Base-by-base conservation (phyloP, 2,888 invertebrate genomes). In the Melangyna quadrimaculata region DNA sequence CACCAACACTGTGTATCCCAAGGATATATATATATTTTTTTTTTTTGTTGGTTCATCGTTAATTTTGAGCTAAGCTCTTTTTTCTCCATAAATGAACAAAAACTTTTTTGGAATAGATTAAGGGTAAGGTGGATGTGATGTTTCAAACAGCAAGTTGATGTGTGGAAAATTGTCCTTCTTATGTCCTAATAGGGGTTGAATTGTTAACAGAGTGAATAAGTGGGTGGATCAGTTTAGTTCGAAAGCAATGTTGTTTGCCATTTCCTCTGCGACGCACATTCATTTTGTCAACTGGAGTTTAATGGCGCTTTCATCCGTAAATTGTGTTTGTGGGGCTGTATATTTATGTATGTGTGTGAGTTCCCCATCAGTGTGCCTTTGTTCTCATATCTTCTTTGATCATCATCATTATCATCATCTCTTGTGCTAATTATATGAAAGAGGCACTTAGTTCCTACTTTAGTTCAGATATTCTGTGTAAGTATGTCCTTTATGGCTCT, bases 361-460 rank as follows among this genome's bases (percentile, higher is more conserved):
- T 29, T 24, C 19, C 19, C 22, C 32, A 10, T 70, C 61, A n/a
- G n/a, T n/a, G 43, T 61, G 19, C 12, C 17, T 45, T 70, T 24
- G 29, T 81, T 55, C 48, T 53, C 57, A 71, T n/a, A n/a, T 84
- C 70, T 71, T 75, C 67, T 22, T 65, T n/a, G n/a, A n/a, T 80
- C 86, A 81, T 81, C 81, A 78, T 75, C 80, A 77, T 78, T 69
- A 78, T 86, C 86, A 86, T 86, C 86, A 86, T 86, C 86, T 81
- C 63, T 81, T 78, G 86, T 77, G 81, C 86, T 86, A 86, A 81
- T 86, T 86, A 81, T 86, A 86, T 57, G 81, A 86, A 81, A 86
- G 86, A 81, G 86, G 86, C 81, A 86, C 86, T 86, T 86, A 86
- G 86, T 86, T 86, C 86, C 86, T 86, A 86, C 86, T 86, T 86